phyloP scores from a whole-genome alignment of 2,113 vertebrate genomes.

The Globicephala melas region DNA sequence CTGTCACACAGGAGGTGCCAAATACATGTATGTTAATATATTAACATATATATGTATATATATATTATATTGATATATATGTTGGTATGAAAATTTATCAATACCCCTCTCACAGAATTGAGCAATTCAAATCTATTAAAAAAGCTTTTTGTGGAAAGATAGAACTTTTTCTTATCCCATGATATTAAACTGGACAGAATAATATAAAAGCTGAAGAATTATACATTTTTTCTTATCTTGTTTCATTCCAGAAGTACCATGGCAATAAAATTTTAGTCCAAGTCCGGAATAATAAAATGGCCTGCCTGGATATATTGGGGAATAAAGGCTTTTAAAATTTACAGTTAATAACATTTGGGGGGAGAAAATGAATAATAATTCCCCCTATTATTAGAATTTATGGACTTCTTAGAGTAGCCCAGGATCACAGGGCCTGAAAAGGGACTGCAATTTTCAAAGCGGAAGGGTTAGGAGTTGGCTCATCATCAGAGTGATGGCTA shows the following conservation, averaged over 20 bases:
- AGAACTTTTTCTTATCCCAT: neutral
- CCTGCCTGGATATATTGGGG: neutral
- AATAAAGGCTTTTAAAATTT: neutral
- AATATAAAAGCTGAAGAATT: neutral
- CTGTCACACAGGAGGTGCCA: neutral
- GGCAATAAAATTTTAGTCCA: neutral
- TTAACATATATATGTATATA: neutral
- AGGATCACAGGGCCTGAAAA: neutral
- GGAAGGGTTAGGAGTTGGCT: neutral
- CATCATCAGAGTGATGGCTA: too few species aligned
- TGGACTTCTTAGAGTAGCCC: neutral
- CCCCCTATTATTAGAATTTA: neutral
- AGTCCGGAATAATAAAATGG: neutral
- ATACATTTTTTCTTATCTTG: neutral
- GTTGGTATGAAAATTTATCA: neutral
- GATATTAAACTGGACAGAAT: neutral
- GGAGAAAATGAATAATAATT: neutral
- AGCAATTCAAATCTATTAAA: neutral
- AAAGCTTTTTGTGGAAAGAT: neutral
- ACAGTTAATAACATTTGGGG: neutral
- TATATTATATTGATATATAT: too few species aligned
- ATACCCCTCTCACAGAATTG: neutral
- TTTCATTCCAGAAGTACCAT: neutral
- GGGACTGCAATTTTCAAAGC: neutral
- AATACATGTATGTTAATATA: neutral